A percentile compares a stretch with the other conserved stretches of the same genome.
Evolutionary conservation across 2,797 vertebrate species (phyloP).

Genomic region (Crocodylus rhombifer): DNA sequence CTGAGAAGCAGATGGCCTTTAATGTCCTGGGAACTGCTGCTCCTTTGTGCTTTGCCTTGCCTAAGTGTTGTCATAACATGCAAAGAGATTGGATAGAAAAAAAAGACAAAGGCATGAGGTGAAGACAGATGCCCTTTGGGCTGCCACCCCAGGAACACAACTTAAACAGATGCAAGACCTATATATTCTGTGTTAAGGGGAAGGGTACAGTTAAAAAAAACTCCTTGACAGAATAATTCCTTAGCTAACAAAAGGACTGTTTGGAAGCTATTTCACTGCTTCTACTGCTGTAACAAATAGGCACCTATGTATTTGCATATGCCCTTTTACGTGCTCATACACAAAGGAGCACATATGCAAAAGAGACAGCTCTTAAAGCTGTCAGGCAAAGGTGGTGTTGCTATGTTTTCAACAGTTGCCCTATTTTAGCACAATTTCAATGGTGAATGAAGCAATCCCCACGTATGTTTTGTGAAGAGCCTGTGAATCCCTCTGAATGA

Average conservation of each 20-base stretch:
- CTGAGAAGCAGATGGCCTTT: not conserved
- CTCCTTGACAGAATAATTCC: not conserved
- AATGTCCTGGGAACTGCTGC: too few relatives aligned
- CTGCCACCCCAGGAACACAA: not conserved
- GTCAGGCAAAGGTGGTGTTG: not conserved
- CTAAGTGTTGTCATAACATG: not conserved
- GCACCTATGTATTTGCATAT: not conserved
- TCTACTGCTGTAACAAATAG: not conserved
- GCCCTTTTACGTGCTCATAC: not conserved
- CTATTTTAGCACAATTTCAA: not conserved
- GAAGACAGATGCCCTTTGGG: not conserved
- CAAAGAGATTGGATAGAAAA: not conserved
- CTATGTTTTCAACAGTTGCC: not conserved
- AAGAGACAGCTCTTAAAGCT: not conserved
- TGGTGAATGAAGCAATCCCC: not conserved
- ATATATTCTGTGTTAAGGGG: not conserved
- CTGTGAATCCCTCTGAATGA: not conserved
- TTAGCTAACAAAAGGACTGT: not conserved
- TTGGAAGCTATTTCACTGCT: not conserved
- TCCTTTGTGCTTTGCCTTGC: not conserved
- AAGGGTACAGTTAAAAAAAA: not conserved
- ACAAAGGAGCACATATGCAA: not conserved
- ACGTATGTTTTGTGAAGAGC: not conserved
- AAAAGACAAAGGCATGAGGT: not conserved
- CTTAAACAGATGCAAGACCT: not conserved